Evolutionary conservation across 2,888 invertebrate species (phyloP), one percentile per base, ranked within the genome.

Genomic region (Cheilosia urbana): DNA sequence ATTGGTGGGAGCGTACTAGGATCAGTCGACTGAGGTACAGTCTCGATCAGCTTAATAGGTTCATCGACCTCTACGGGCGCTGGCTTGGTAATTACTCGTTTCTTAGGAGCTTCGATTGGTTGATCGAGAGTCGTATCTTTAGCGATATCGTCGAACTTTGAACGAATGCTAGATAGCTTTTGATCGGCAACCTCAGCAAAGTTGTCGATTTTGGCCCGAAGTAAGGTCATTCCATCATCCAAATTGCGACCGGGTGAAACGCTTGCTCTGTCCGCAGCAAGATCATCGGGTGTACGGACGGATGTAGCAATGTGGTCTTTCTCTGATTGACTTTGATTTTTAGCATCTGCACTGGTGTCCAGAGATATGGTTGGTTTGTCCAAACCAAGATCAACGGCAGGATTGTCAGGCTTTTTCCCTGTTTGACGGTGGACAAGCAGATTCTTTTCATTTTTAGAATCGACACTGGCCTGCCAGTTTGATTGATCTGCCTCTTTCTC

Each of bases 171-270:
- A 0, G 85, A 80, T 4, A 85, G 40, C 40, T 81, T 85, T 27
- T 80, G 76, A 53, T 85, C 85, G 0, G 85, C 85, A 21, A 85
- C 68, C 49, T 85, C 85, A 34, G 85, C 85, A 42, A 85, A 85
- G 30, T 68, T 85, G 2, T 85, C 81, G 13, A 85, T 85, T 51
- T 85, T 85, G n/a, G 85, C 85, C 4, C 40, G 76, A 6, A 85
- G 71, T 1, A 77, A 62, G 1, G 55, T 30, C 51, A 85, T 37
- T 19, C 71, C 76, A 15, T 72, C 58, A 11, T 85, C 85, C 37
- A 81, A 17, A 11, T 66, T 53, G 0, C 72, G 68, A 24, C 68
- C 60, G 17, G 85, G 81, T 2, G 85, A 85, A 2, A 76, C 55
- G 27, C 80, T 85, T 37, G 42, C 60, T 37, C 58, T 58, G 58